Base-by-base conservation (phyloP, 2,888 invertebrate species). In the Lepidonotus clava region DNA sequence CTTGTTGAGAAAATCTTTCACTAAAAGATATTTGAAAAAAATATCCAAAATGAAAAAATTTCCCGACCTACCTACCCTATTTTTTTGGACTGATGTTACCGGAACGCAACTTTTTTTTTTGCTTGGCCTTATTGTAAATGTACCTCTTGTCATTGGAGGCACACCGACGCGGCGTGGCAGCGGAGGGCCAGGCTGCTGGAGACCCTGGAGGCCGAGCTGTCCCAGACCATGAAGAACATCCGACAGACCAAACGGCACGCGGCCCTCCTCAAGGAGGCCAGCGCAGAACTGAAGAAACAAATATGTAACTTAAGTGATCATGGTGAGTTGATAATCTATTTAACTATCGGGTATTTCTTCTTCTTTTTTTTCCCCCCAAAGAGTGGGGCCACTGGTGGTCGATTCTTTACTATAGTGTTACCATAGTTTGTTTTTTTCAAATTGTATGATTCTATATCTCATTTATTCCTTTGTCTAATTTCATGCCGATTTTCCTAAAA, bases 151-250 rank as follows among this genome's bases (percentile, higher is more conserved):
- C 8, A 32, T 80, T 80, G 8, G 24, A 80, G 80, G 32, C 80
- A 46, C 24, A 32, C 21, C 32, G 80, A 80, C 51, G 80, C 80
- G 5, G 28, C 46, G 46, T 51, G 41, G 80, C 46, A 80, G 46
- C 41, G 34, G 24, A 41, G 46, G 46, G 46, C 28, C 32, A 21
- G 46, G 24, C 24, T 41, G 0, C 24, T 80, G 80, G 46, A n/a
- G 51, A 80, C 80, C 5, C 80, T 80, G 46, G 80, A 80, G 46
- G 4, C 21, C 1, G 80, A 80, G 80, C 28, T 80, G 18, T 0
- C 24, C 2, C 80, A 80, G 32, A 51, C 34, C 14, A 46, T 80
- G 46, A 80, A 80, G 51, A 34, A 46, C 80, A 80, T 80, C 28
- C 41, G n/a, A 1, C 41, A 28, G 1, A 80, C 24, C 1, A 46